Evolutionary conservation across 2,888 invertebrate species (phyloP), one percentile per base, ranked within the genome.

Genomic region (Volucella zonaria): DNA sequence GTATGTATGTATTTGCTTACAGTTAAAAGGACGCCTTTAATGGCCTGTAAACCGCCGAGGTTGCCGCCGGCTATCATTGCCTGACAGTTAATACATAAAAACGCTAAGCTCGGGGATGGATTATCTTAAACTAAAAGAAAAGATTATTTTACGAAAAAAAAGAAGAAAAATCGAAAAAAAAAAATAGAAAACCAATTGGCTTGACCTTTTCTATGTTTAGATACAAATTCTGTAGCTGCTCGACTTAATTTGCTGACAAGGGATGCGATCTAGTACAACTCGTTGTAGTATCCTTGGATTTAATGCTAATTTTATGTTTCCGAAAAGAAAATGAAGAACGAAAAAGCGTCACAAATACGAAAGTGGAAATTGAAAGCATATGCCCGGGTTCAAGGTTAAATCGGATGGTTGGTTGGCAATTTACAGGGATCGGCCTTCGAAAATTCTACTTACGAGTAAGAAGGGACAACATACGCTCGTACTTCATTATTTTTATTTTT

Each of bases 201-300:
- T 68, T 68, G 68, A 68, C 68, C 68, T 58, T 70, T 70, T 70
- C 40, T 8, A 18, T 58, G 43, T 31, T 42, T 18, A 15, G 14
- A 23, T 68, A 68, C 14, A 43, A 23, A 54, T 38, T 59, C n/a
- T 47, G 56, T 12, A 68, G 47, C 14, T 12, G 47, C 38, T 49
- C 43, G 45, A 42, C 23, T 47, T 31, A 56, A 43, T 47, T 68
- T 12, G 38, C 54, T 23, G 12, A 68, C 31, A 11, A 12, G 18
- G 47, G n/a, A 9, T 40, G n/a, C 12, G 11, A 15, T 40, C 12
- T 38, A 1, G 12, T 23, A 14, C 11, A 3, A 45, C 14, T 31
- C 31, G 8, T 31, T 38, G 11, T 47, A 18, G 14, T 10, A 8
- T 43, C 31, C 2, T 62, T 11, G 47, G 18, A n/a, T 47, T 40